phyloP scores from a whole-genome alignment of 2,797 vertebrate genomes.

The Liparis tanakae region DNA sequence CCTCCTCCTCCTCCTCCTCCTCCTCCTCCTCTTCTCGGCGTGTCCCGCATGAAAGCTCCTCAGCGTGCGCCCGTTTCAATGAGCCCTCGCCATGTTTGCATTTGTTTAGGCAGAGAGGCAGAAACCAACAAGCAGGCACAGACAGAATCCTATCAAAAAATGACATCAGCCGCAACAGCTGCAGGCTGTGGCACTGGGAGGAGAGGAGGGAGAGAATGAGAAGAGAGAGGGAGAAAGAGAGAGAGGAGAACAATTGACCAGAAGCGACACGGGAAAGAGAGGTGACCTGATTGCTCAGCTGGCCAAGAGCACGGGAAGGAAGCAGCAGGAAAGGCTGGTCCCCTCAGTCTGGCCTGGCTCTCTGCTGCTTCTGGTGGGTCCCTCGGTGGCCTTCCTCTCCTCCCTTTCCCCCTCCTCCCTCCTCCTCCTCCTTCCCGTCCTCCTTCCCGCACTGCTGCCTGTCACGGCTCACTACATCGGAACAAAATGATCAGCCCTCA shows the following conservation, averaged over 20 bases:
- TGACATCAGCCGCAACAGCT: constrained; percentile 77
- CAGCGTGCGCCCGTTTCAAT: constrained; percentile 57
- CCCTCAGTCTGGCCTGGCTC: constrained; percentile 66
- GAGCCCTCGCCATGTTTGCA: constrained; percentile 61
- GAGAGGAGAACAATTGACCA: constrained; percentile 77
- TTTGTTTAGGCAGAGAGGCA: constrained; percentile 67
- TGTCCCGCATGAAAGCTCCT: constrained; percentile 45
- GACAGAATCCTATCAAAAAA: constrained; percentile 72
- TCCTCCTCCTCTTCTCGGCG: constrained; percentile 15
- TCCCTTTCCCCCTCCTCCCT: constrained; percentile 14
- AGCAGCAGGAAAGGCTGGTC: constrained; percentile 76
- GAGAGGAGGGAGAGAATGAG: constrained; percentile 47
- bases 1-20: too few species aligned
- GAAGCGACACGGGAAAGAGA: constrained; percentile 81
- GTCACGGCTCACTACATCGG: constrained; percentile 79
- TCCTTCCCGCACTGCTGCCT: constrained; percentile 76
- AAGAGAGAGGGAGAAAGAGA: constrained; percentile 23
- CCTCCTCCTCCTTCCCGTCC: constrained; percentile 35
- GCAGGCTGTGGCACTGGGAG: constrained; percentile 66
- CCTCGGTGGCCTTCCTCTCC: constrained; percentile 66
- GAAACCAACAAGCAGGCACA: constrained; percentile 63
- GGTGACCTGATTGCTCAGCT: constrained; percentile 85
- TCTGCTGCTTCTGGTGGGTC: constrained; percentile 69
- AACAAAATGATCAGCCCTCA: constrained; percentile 81
- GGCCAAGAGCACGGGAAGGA: constrained; percentile 80